Conservation (phyloP, 2,888 invertebrate genomes). For the Zygaena filipendulae region DNA sequence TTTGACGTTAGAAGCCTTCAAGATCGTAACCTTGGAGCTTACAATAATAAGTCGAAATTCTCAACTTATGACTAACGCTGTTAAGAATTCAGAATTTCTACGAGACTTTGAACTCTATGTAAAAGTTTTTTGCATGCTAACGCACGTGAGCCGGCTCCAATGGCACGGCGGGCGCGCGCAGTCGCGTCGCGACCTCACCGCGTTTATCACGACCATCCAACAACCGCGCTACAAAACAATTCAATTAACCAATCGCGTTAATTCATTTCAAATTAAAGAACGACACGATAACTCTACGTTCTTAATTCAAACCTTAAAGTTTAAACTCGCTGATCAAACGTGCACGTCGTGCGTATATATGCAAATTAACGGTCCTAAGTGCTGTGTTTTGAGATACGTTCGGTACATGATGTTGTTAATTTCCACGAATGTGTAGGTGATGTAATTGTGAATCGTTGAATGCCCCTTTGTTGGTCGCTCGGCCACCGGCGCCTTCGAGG, state of each 20-base stretch:
- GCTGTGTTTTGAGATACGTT: slow-evolving; percentile 20
- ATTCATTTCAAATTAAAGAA: slow-evolving; percentile 29
- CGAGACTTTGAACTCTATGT: slow-evolving; percentile 41
- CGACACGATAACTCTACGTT: slow-evolving; percentile 5
- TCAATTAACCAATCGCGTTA: slow-evolving; percentile 41
- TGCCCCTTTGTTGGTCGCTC: slow-evolving; percentile 37
- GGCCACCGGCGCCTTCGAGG: slow-evolving; percentile 29
- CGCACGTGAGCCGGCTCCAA: slow-evolving; percentile 54
- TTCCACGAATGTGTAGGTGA: slow-evolving; percentile 43
- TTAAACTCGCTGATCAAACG: too few relatives aligned
- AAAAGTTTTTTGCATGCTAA: slow-evolving; percentile 55
- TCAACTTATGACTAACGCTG: too few relatives aligned
- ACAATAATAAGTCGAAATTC: too few relatives aligned
- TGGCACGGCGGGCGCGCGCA: slow-evolving; percentile 44
- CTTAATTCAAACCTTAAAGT: slow-evolving; percentile 1
- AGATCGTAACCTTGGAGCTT: too few relatives aligned
- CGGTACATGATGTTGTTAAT: slow-evolving; percentile 24
- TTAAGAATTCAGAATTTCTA: too few relatives aligned
- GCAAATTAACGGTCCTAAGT: slow-evolving; percentile 32
- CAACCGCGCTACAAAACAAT: slow-evolving; percentile 23
- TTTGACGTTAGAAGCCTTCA: too few relatives aligned
- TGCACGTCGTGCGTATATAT: too few relatives aligned
- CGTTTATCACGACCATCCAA: slow-evolving; percentile 52
- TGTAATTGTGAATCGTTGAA: slow-evolving; percentile 43
- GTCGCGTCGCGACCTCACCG: slow-evolving; percentile 52